A percentile compares a stretch with the other conserved stretches of the same genome.
Conservation (phyloP, 2,797 vertebrate genomes). For the Sorex maritimensis region DNA sequence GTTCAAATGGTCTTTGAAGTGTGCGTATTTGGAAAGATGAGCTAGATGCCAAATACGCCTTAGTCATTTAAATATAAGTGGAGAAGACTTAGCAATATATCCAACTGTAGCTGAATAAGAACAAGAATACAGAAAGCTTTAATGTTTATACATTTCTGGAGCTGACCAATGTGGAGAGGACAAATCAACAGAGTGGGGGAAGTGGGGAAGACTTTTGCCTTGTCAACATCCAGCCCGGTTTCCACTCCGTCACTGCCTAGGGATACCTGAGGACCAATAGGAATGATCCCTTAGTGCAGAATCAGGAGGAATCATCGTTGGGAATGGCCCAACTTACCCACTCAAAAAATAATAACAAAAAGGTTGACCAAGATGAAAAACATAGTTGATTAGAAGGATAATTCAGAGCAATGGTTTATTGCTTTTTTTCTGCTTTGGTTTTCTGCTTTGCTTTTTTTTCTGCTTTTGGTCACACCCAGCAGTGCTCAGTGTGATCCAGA, state of each 20-base stretch:
- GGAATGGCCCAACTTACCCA: too few relatives aligned
- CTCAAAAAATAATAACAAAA: too few relatives aligned
- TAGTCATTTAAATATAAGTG: neutral
- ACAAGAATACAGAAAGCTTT: neutral
- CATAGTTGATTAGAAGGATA: slow-evolving; percentile 33
- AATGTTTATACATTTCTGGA: neutral
- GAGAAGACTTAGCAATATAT: neutral
- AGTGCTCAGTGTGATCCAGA: too few relatives aligned
- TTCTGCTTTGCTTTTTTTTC: slow-evolving; percentile 28
- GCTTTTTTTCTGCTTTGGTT: slow-evolving; percentile 4
- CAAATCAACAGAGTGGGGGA: neutral
- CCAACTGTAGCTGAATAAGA: slow-evolving; percentile 2
- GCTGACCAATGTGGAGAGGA: slow-evolving; percentile 22
- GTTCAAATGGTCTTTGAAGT: neutral
- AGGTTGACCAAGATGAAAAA: slow-evolving; percentile 18
- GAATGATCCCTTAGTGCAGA: too few relatives aligned
- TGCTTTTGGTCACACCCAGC: too few relatives aligned
- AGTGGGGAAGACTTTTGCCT: too few relatives aligned
- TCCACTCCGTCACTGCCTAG: too few relatives aligned
- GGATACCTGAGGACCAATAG: too few relatives aligned
- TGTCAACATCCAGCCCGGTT: too few relatives aligned
- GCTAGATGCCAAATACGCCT: neutral
- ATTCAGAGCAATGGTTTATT: neutral
- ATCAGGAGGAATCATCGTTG: too few relatives aligned
- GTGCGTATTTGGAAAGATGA: neutral